A percentile compares a stretch with the other conserved stretches of the same genome.
Evolutionary conservation across 2,113 vertebrate species (phyloP).

Genomic region (Sturnus vulgaris): DNA sequence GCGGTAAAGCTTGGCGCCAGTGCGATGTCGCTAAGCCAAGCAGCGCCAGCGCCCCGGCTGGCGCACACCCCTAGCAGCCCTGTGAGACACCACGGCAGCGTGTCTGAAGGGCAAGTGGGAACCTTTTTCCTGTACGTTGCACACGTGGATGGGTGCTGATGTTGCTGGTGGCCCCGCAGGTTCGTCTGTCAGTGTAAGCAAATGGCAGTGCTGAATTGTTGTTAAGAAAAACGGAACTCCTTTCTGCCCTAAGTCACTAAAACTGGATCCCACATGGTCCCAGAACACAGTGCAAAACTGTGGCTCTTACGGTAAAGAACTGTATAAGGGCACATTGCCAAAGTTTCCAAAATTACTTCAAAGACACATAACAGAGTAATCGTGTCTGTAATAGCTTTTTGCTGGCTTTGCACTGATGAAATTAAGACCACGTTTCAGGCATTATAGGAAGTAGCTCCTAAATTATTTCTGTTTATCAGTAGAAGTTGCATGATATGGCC

Average conservation of each 20-base stretch:
- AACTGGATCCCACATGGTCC: neutral
- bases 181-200: neutral
- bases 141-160: accelerated
- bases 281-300: neutral
- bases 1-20: slow-evolving; percentile 72
- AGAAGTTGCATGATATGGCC: neutral
- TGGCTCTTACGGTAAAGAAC: neutral
- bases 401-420: slow-evolving; percentile 2
- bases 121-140: accelerated
- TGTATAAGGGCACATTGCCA: neutral
- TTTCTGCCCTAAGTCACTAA: neutral
- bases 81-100: neutral
- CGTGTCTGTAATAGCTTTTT: neutral
- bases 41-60: neutral
- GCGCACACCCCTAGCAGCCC: neutral
- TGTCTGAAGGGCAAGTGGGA: neutral
- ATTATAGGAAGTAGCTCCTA: slow-evolving; percentile 38
- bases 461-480: slow-evolving; percentile 16
- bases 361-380: neutral
- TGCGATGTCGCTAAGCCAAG: neutral
- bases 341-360: neutral
- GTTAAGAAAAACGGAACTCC: neutral
- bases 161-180: neutral
- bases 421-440: neutral
- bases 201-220: neutral